Evolutionary conservation across 2,888 invertebrate species (phyloP).

Genomic region (Drosophila subquinaria): DNA sequence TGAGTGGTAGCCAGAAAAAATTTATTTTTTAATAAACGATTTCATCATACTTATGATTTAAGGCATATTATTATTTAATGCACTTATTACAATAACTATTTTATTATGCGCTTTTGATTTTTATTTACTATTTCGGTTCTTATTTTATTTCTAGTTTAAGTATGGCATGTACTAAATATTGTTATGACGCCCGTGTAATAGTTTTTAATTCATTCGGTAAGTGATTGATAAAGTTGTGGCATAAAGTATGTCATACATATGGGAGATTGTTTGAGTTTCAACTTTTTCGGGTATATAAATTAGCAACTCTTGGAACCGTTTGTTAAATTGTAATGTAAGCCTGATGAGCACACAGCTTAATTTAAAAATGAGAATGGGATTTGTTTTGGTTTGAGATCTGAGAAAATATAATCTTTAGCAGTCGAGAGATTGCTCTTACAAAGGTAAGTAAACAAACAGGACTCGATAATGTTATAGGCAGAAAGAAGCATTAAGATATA

Average conservation of each 20-base stretch:
- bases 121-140: conserved; percentile 2
- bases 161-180: conserved; percentile 8
- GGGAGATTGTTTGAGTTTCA: not conserved
- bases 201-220: conserved; percentile 22
- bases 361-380: not conserved
- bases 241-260: not conserved
- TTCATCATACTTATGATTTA: no score
- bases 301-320: not conserved
- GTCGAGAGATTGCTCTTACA: not conserved
- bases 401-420: not conserved
- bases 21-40: no score
- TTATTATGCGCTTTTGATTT: not conserved
- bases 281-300: not conserved
- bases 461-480: not conserved
- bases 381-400: not conserved
- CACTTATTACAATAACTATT: not conserved
- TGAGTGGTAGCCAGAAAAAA: not conserved
- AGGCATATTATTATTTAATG: not conserved
- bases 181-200: conserved; percentile 7
- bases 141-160: conserved; percentile 20
- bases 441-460: conserved; percentile 1
- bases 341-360: not conserved
- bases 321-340: not conserved
- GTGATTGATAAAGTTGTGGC: not conserved
- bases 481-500: no score